Evolutionary conservation across 1,140 invertebrate genomes (phyloP), one percentile per base, ranked within the genome.

Genomic region (Nomia melanderi): DNA sequence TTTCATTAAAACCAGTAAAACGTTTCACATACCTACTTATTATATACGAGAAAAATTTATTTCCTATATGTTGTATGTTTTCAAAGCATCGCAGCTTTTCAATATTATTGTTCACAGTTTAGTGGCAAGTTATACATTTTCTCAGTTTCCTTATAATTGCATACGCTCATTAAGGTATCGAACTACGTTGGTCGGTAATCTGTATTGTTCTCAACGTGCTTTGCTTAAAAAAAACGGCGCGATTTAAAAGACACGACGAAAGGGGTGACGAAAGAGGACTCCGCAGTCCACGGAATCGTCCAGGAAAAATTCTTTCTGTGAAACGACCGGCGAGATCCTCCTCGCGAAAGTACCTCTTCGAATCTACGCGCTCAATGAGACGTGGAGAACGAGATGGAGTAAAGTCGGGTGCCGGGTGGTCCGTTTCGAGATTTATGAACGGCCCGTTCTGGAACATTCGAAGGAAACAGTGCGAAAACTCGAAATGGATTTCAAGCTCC

Each of bases 341-440:
- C 64, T 69, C 54, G 54, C 41, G 65, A 76, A 70, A 67, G 65
- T 47, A 60, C 64, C 73, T 76, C 72, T 70, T 83, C 71, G 79
- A 81, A 78, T 77, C 77, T 78, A 54, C 79, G 81, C 53, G 73
- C 76, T 85, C 80, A 69, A 85, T 80, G 84, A 67, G 84, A 80
- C 84, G 82, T 71, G 72, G 67, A 84, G 78, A 82, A 84, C 73
- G 84, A 76, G 82, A 84, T 47, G 74, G 75, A 54, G 59, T 74
- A 70, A 77, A 54, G 82, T 69, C 23, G 63, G 33, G 71, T 54
- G 63, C 75, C 79, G 85, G 86, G 86, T 86, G 86, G 86, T 87
- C 85, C 84, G 67, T 71, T 53, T 57, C 17, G 77, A 84, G 84
- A 87, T 87, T 86, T 86, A 87, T 86, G 73, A 62, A 62, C 62